phyloP scores from a whole-genome alignment of 2,797 vertebrate species.

The Chloroceryle inda region DNA sequence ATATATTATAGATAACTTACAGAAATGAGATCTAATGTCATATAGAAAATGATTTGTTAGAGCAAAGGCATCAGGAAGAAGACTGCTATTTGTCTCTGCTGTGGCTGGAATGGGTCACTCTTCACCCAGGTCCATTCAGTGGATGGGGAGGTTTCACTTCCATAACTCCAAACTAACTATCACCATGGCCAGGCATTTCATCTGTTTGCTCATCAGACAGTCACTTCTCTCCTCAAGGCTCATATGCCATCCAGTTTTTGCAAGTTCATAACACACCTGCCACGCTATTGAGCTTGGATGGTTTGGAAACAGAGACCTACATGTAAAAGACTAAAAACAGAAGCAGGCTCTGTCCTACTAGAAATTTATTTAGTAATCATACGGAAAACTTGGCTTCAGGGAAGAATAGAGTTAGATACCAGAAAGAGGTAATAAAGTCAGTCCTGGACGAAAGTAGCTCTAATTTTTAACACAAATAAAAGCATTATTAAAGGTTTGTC shows the following conservation, averaged over 20 bases:
- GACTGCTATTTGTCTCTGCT: neutral
- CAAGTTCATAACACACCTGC: neutral
- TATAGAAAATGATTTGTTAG: neutral
- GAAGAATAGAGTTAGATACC: neutral
- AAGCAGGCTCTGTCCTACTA: conserved; percentile 42
- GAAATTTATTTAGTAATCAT: conserved; percentile 34
- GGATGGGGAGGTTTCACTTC: neutral
- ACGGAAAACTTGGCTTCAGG: conserved; percentile 22
- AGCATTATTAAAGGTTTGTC: neutral
- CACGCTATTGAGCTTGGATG: neutral
- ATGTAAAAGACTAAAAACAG: conserved; percentile 33
- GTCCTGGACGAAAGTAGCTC: conserved; percentile 10
- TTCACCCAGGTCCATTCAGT: neutral
- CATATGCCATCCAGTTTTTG: neutral
- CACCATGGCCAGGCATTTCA: neutral
- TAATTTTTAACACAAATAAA: conserved; percentile 16
- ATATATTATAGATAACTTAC: neutral
- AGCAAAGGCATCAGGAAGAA: neutral
- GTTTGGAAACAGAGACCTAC: neutral
- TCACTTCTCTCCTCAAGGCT: neutral
- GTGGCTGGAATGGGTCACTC: neutral
- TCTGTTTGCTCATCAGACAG: neutral
- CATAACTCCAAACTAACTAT: neutral
- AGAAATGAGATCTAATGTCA: neutral
- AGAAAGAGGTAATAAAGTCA: neutral